Evolutionary conservation across 2,888 invertebrate species (phyloP).

Genomic region (Leistus spinibarbis): DNA sequence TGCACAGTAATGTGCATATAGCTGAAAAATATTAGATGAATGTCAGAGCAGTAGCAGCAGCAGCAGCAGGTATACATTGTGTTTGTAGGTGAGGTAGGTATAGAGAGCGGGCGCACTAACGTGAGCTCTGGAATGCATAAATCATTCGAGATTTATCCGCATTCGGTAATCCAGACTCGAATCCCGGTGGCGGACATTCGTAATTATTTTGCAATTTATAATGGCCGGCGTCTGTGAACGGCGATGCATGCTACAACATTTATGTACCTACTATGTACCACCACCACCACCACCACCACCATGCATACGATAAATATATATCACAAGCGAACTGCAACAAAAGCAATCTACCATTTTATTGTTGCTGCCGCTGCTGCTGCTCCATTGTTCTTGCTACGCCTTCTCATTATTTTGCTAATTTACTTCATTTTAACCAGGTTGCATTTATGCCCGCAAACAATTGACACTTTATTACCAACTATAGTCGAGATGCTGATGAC

Average conservation of each 20-base stretch:
- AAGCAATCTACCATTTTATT: slow-evolving; percentile 18
- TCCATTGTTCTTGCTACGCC: too few relatives aligned
- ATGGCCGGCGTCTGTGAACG: slow-evolving; percentile 33
- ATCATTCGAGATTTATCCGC: slow-evolving; percentile 39
- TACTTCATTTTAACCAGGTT: too few relatives aligned
- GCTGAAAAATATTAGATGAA: too few relatives aligned
- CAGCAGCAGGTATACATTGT: too few relatives aligned
- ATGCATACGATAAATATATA: slow-evolving; percentile 19
- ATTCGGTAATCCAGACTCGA: slow-evolving; percentile 36
- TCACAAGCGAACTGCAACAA: slow-evolving; percentile 25
- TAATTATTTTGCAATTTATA: slow-evolving; percentile 40
- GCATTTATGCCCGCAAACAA: too few relatives aligned
- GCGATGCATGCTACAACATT: not conserved
- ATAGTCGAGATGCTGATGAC: too few relatives aligned
- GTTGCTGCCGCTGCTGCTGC: too few relatives aligned
- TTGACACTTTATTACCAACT: too few relatives aligned
- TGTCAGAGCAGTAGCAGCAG: not conserved
- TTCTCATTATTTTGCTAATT: too few relatives aligned
- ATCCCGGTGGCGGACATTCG: slow-evolving; percentile 39
- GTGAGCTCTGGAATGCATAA: slow-evolving; percentile 32
- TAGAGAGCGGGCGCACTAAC: slow-evolving; percentile 7
- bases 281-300: too few relatives aligned
- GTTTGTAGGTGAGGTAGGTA: not conserved
- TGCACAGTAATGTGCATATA: too few relatives aligned
- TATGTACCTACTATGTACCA: too few relatives aligned